A percentile compares a stretch with the other conserved stretches of the same genome.
These are phyloP conservation scores for Stramonita haemastoma DNA, from an alignment of 2,888 invertebrate species.

Conservation along the genomic window DNA sequence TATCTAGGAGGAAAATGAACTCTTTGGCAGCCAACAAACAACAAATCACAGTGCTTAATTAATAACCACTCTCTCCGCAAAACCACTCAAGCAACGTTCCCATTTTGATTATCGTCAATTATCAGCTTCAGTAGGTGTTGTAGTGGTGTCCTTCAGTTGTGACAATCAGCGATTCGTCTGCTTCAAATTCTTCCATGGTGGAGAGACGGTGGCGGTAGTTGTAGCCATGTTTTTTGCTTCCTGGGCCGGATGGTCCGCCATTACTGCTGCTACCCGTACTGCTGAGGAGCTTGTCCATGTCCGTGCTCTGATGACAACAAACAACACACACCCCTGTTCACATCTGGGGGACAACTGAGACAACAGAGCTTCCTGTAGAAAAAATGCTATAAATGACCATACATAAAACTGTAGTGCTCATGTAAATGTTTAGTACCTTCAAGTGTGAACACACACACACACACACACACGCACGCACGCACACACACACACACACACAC, in stretches of 20 bases:
- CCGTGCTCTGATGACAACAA: constrained; percentile 18
- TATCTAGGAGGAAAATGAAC: too few species aligned
- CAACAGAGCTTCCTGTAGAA: too few species aligned
- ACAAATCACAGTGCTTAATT: too few species aligned
- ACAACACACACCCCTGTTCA: not conserved
- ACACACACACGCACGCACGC: not conserved
- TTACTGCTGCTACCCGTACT: constrained; percentile 19
- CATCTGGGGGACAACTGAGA: too few species aligned
- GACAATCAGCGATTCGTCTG: constrained; percentile 43
- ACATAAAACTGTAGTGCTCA: too few species aligned
- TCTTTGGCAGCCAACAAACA: too few species aligned
- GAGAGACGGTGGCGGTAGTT: constrained; percentile 45
- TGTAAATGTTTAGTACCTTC: too few species aligned
- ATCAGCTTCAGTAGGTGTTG: constrained; percentile 3
- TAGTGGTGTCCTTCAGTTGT: constrained; percentile 12
- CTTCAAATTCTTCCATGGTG: constrained; percentile 50
- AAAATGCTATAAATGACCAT: too few species aligned
- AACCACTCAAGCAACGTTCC: too few species aligned
- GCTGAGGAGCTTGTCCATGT: constrained; percentile 32
- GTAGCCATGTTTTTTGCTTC: constrained; percentile 43
- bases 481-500: not conserved
- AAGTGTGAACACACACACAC: not conserved
- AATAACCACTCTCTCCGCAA: too few species aligned
- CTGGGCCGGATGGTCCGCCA: constrained; percentile 29
- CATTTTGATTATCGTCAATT: too few species aligned